phyloP scores from a whole-genome alignment of 2,888 invertebrate genomes.

The Oscheius sp. region DNA sequence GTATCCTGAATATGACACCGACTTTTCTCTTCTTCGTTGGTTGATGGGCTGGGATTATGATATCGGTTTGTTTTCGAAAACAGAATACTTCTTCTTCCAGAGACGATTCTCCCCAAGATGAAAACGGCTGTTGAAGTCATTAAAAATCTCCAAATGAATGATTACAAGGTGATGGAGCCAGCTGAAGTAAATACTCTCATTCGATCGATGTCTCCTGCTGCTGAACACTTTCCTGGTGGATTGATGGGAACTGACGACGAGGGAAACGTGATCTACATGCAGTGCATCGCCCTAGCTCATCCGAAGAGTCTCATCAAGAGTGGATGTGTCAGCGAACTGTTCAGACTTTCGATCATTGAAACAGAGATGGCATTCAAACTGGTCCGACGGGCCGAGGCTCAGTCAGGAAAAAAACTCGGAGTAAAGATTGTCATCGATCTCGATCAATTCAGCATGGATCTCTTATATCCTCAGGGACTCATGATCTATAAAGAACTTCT shows the following conservation, averaged over 20 bases:
- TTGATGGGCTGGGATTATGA: slow-evolving; percentile 66
- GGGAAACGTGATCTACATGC: slow-evolving; percentile 54
- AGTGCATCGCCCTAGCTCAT: slow-evolving; percentile 46
- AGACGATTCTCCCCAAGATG: slow-evolving; percentile 50
- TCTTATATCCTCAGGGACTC: slow-evolving; percentile 56
- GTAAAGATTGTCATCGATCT: slow-evolving; percentile 64
- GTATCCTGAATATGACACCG: slow-evolving; percentile 60
- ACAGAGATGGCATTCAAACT: slow-evolving; percentile 59
- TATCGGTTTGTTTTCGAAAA: slow-evolving; percentile 34
- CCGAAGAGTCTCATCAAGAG: slow-evolving; percentile 60
- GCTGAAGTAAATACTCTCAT: slow-evolving; percentile 57
- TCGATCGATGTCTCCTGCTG: slow-evolving; percentile 43
- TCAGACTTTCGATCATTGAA: slow-evolving; percentile 54
- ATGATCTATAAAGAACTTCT: slow-evolving; percentile 64
- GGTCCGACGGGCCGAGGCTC: slow-evolving; percentile 42
- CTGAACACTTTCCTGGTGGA: slow-evolving; percentile 62
- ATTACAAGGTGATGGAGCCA: slow-evolving; percentile 35
- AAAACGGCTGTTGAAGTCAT: slow-evolving; percentile 37
- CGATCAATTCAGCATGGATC: slow-evolving; percentile 64
- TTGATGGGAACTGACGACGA: slow-evolving; percentile 49
- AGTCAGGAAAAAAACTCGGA: slow-evolving; percentile 56
- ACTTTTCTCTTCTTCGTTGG: slow-evolving; percentile 65
- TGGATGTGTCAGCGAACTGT: slow-evolving; percentile 59
- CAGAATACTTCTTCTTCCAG: slow-evolving; percentile 27
- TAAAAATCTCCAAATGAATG: slow-evolving; percentile 37